Conservation (phyloP, 2,797 vertebrate species). For the Epinephelus coioides region DNA sequence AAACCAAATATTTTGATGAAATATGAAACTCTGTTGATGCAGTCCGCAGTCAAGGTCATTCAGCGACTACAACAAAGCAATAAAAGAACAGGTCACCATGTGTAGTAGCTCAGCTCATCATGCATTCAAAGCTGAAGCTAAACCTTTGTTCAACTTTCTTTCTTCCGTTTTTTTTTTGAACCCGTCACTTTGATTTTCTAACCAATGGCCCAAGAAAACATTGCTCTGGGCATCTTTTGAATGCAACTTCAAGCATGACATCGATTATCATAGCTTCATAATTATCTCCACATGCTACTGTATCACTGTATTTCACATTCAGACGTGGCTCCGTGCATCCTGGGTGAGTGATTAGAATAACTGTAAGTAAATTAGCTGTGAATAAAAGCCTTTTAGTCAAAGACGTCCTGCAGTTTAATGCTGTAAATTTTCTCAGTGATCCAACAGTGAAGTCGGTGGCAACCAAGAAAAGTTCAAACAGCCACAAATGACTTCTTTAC, state of each 20-base stretch:
- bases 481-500: slow-evolving; percentile 8
- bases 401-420: slow-evolving; percentile 74
- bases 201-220: slow-evolving; percentile 65
- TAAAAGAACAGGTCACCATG: slow-evolving; percentile 64
- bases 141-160: slow-evolving; percentile 32
- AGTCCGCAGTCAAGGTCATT: slow-evolving; percentile 58
- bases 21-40: slow-evolving; percentile 64
- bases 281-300: slow-evolving; percentile 84
- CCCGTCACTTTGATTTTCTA: slow-evolving; percentile 76
- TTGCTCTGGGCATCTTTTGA: slow-evolving; percentile 73
- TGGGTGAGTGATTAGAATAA: slow-evolving; percentile 68
- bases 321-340: slow-evolving; percentile 51
- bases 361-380: slow-evolving; percentile 83
- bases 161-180: slow-evolving; percentile 14
- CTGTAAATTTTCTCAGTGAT: slow-evolving; percentile 63
- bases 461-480: slow-evolving; percentile 21
- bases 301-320: slow-evolving; percentile 64
- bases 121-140: slow-evolving; percentile 35
- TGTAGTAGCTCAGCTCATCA: slow-evolving; percentile 43
- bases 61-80: slow-evolving; percentile 50
- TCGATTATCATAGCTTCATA: slow-evolving; percentile 80
- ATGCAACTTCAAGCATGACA: slow-evolving; percentile 75
- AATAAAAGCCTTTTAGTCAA: slow-evolving; percentile 77
- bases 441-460: slow-evolving; percentile 43
- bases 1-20: slow-evolving; percentile 73